phyloP scores from a whole-genome alignment of 2,113 vertebrate genomes.

The Mungos mungo region DNA sequence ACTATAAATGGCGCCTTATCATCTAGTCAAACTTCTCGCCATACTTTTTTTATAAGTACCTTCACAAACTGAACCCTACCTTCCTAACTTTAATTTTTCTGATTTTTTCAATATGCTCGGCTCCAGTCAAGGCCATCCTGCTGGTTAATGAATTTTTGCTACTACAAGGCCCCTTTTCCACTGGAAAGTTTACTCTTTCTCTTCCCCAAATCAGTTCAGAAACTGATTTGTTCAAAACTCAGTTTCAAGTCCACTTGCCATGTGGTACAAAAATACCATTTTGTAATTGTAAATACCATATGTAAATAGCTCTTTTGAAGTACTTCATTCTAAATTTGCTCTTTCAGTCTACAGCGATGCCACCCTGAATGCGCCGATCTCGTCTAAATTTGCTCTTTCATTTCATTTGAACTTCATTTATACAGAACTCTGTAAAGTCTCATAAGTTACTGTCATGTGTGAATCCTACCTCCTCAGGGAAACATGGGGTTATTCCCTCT shows the following conservation, averaged over 20 bases:
- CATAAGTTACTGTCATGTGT: neutral
- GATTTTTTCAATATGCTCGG: neutral
- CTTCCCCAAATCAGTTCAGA: constrained; percentile 6
- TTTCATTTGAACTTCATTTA: neutral
- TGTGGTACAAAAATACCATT: neutral
- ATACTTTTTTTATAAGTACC: neutral
- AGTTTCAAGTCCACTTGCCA: neutral
- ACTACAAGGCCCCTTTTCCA: neutral
- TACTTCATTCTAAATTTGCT: neutral
- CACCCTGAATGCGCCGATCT: no score
- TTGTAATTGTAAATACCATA: neutral
- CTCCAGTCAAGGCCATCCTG: constrained; percentile 1
- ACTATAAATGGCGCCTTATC: neutral
- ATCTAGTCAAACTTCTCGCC: neutral
- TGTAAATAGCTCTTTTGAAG: neutral
- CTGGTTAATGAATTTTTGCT: neutral
- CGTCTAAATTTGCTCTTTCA: neutral
- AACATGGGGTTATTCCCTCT: neutral
- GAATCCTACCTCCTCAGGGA: neutral
- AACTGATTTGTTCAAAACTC: neutral
- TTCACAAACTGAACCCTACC: neutral
- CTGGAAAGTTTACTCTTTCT: neutral
- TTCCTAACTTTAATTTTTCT: neutral
- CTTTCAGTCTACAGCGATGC: neutral
- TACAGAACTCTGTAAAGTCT: neutral